A percentile compares a stretch with the other conserved stretches of the same genome.
Conservation (phyloP, 1,140 invertebrate species). For the Elysia chlorotica region DNA sequence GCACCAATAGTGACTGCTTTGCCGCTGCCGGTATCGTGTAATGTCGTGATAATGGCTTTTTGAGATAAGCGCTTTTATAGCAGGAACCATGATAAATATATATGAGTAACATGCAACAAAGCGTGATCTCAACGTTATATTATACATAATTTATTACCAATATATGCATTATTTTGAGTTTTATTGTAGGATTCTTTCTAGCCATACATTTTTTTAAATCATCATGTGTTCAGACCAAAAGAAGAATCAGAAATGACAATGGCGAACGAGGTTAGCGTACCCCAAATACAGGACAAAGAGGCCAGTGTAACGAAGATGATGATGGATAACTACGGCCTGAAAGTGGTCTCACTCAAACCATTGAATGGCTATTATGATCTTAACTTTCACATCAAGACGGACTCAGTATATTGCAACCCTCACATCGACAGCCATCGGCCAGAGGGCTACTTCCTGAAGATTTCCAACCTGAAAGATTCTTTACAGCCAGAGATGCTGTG, state of each 20-base stretch:
- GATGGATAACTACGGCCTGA: constrained; percentile 70
- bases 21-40: no score
- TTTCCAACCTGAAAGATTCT: constrained; percentile 81
- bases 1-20: no score
- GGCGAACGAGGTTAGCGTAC: neutral
- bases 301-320: neutral
- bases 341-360: constrained; percentile 69
- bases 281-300: neutral
- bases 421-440: constrained; percentile 37
- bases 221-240: neutral
- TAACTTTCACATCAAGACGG: constrained; percentile 70
- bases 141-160: no score
- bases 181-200: no score
- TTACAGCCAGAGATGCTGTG: constrained; percentile 69
- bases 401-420: constrained; percentile 33
- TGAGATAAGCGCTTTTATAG: no score
- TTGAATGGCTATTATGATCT: constrained; percentile 82
- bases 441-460: constrained; percentile 79
- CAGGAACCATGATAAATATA: no score
- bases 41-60: no score
- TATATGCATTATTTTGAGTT: no score
- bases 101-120: no score
- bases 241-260: neutral
- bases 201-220: no score
- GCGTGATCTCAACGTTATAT: no score